Percentiles rank a stretch among this genome's conserved stretches.
Conservation (phyloP, 2,797 vertebrate genomes). For the Sebastes matsubarae region DNA sequence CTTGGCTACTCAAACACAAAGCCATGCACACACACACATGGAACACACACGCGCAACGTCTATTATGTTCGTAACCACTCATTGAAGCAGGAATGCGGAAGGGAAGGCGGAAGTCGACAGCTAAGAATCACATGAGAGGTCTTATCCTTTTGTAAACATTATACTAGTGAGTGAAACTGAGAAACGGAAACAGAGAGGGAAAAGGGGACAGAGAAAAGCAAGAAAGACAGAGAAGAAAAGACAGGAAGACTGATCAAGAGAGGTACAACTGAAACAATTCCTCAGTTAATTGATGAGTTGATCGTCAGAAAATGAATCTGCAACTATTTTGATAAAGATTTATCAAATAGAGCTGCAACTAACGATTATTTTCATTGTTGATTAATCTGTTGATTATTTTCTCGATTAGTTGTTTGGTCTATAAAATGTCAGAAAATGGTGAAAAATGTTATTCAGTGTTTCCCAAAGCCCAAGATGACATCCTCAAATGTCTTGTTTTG, state of each 20-base stretch:
- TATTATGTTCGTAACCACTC: slow-evolving; percentile 41
- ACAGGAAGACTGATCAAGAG: neutral
- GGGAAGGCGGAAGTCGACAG: slow-evolving; percentile 57
- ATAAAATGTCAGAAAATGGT: too few relatives aligned
- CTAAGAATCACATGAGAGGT: slow-evolving; percentile 65
- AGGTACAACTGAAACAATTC: neutral
- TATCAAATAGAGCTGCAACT: too few relatives aligned
- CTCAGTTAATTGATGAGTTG: neutral
- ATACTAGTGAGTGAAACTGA: slow-evolving; percentile 24
- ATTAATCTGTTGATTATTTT: too few relatives aligned
- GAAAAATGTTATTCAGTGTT: too few relatives aligned
- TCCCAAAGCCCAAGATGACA: too few relatives aligned
- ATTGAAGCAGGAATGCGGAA: slow-evolving; percentile 72
- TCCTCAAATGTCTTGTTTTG: too few relatives aligned
- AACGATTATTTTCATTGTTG: too few relatives aligned
- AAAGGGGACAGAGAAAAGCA: neutral
- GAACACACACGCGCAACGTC: neutral
- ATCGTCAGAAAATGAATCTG: neutral
- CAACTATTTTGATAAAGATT: neutral
- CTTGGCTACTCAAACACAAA: slow-evolving; percentile 22
- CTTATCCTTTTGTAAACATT: slow-evolving; percentile 72
- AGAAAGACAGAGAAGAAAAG: neutral
- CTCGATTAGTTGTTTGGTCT: too few relatives aligned
- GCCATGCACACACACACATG: neutral
- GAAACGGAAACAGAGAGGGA: neutral